These are phyloP conservation scores for Dascyllus trimaculatus DNA, from an alignment of 2,113 vertebrate genomes.

Conservation along the genomic window DNA sequence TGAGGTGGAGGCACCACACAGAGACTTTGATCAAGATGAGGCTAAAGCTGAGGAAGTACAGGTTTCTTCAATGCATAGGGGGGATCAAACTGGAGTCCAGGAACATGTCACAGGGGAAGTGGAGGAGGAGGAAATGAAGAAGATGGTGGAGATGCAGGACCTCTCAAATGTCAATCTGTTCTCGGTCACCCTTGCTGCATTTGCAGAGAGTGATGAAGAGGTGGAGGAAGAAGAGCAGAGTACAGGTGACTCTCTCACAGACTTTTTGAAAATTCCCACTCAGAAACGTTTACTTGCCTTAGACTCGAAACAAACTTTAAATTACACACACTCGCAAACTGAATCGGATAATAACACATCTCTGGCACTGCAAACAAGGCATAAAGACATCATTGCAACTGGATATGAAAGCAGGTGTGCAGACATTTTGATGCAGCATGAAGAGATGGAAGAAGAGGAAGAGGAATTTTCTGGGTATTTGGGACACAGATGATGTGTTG, in stretches of 20 bases:
- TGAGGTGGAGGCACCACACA: neutral
- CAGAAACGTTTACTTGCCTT: neutral
- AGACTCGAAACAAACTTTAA: neutral
- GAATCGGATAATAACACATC: conserved; percentile 3
- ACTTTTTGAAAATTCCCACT: neutral
- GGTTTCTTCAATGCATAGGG: neutral
- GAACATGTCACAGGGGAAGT: neutral
- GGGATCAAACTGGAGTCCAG: neutral
- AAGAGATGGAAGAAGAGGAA: conserved; percentile 16
- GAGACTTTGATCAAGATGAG: neutral
- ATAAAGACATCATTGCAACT: neutral
- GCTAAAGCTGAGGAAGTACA: neutral
- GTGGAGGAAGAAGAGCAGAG: conserved; percentile 25
- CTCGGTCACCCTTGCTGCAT: conserved; percentile 61
- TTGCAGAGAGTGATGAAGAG: neutral
- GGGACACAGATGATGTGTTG: conserved; percentile 19
- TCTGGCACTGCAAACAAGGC: too few species aligned
- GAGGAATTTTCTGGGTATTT: conserved; percentile 54
- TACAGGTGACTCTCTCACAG: neutral
- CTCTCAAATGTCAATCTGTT: conserved; percentile 66
- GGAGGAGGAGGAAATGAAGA: neutral
- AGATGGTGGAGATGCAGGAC: neutral
- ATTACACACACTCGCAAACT: conserved; percentile 1
- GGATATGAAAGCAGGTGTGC: neutral
- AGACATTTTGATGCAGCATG: neutral